phyloP scores from a whole-genome alignment of 2,113 vertebrate genomes.

The Heterotilapia buettikoferi region DNA sequence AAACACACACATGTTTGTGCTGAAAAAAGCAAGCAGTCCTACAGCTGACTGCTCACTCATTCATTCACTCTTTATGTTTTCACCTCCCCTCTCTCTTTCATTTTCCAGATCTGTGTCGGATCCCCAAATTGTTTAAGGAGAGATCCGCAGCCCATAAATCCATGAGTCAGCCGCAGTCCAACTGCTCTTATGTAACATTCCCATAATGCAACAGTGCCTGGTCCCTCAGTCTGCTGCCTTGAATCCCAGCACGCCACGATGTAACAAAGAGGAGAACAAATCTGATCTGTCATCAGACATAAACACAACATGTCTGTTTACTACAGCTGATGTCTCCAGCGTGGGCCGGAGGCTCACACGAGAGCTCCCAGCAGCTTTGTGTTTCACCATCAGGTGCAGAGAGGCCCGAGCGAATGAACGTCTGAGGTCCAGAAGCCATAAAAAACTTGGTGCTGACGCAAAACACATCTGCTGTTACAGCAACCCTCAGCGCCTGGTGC shows the following conservation, averaged over 20 bases:
- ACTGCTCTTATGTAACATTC: conserved; percentile 29
- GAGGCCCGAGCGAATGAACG: not conserved
- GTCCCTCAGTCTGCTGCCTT: not conserved
- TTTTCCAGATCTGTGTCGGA: not conserved
- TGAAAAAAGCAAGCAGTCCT: not conserved
- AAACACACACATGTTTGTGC: not conserved
- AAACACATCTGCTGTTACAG: conserved; percentile 13
- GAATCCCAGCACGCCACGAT: not conserved
- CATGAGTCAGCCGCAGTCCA: conserved; percentile 2
- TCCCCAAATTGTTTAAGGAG: not conserved
- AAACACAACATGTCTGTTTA: not conserved
- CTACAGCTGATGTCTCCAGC: not conserved
- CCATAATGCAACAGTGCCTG: conserved; percentile 13
- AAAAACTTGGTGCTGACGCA: not conserved
- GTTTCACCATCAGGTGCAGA: not conserved
- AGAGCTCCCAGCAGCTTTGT: not conserved
- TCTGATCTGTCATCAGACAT: not conserved
- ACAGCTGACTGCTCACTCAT: not conserved
- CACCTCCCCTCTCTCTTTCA: not conserved
- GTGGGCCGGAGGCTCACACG: not conserved
- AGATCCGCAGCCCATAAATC: conserved; percentile 12
- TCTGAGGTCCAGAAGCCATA: not conserved
- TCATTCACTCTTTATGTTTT: not conserved
- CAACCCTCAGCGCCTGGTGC: not conserved
- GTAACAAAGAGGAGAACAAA: not conserved